These are phyloP conservation scores for Indri indri DNA, from an alignment of 2,113 vertebrate species.

Conservation along the genomic window DNA sequence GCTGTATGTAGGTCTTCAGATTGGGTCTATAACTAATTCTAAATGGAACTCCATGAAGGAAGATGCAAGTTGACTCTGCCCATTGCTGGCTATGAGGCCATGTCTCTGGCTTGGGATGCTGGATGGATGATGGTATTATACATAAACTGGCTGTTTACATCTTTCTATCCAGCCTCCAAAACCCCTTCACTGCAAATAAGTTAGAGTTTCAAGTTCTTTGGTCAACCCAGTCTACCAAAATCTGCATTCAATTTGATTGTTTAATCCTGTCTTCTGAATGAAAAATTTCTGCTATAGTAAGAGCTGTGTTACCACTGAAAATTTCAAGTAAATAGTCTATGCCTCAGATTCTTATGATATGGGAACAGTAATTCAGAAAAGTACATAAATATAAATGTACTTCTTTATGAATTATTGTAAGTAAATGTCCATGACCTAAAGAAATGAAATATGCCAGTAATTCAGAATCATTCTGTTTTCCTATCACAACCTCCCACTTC, in stretches of 20 bases:
- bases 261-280: background rate
- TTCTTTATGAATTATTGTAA: background rate
- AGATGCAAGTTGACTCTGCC: background rate
- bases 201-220: background rate
- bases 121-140: background rate
- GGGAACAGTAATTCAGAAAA: background rate
- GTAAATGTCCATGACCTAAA: background rate
- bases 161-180: background rate
- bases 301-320: background rate
- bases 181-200: background rate
- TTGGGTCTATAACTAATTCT: background rate
- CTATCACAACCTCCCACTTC: background rate
- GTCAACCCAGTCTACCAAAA: background rate
- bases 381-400: background rate
- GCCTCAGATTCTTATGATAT: background rate
- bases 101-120: background rate
- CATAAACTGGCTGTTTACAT: background rate
- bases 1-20: too few relatives aligned
- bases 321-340: background rate
- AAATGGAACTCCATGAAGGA: background rate
- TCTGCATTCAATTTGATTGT: background rate
- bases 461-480: background rate
- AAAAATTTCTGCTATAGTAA: background rate
- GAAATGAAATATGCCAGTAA: background rate
- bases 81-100: too few relatives aligned